These are phyloP conservation scores for Drosophila tripunctata DNA, from an alignment of 2,888 invertebrate genomes.

Conservation along the genomic window DNA sequence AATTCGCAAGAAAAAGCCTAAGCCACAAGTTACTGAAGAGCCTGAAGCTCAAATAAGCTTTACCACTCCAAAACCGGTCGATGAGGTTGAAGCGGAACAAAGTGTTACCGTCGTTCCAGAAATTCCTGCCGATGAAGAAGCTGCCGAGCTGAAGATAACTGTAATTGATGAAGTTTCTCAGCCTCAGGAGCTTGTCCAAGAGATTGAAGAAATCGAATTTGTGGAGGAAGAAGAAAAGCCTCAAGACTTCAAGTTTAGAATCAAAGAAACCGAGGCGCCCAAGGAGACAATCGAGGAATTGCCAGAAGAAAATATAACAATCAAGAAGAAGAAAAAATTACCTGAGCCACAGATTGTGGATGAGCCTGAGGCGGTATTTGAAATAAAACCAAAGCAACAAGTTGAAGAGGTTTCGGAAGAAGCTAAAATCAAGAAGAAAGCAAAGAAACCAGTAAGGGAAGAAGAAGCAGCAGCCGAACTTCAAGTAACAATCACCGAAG, in stretches of 20 bases:
- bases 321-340: constrained; percentile 58
- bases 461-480: constrained; percentile 80
- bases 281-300: constrained; percentile 42
- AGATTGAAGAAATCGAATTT: constrained; percentile 64
- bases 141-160: constrained; percentile 73
- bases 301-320: constrained; percentile 53
- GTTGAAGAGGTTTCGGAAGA: constrained; percentile 77
- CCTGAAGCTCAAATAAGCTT: constrained; percentile 62
- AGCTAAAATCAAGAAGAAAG: constrained; percentile 76
- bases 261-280: constrained; percentile 52
- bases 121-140: constrained; percentile 75
- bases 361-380: constrained; percentile 80
- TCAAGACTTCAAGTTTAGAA: constrained; percentile 52
- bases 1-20: constrained; percentile 77
- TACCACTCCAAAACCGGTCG: constrained; percentile 55
- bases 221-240: constrained; percentile 63
- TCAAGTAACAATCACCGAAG: constrained; percentile 77
- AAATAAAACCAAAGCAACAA: constrained; percentile 63
- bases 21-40: constrained; percentile 65
- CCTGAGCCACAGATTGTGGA: constrained; percentile 66
- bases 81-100: constrained; percentile 75
- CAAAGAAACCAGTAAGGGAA: constrained; percentile 62
- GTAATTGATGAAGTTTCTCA: constrained; percentile 70
- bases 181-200: constrained; percentile 62
- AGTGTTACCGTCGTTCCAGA: constrained; percentile 76